Conservation (phyloP, 2,888 invertebrate species). For the Drosophila buzzatii region DNA sequence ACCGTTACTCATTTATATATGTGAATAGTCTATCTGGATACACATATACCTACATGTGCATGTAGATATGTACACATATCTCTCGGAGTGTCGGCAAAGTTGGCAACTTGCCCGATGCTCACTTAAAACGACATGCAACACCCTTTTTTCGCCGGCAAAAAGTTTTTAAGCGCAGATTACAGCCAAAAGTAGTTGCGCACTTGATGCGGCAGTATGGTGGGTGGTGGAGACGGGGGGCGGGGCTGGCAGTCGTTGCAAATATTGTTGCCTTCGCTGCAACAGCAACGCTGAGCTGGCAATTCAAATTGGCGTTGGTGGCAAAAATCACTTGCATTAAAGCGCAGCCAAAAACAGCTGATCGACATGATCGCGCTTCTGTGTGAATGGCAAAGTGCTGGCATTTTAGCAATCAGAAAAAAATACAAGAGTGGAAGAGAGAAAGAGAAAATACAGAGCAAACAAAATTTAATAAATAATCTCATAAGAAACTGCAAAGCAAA, state of each 20-base stretch:
- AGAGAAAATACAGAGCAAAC: too few relatives aligned
- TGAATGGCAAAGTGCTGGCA: slow-evolving; percentile 4
- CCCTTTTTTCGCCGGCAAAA: neutral
- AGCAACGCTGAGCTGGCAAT: slow-evolving; percentile 13
- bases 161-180: slow-evolving; percentile 53
- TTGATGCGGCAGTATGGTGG: slow-evolving; percentile 9
- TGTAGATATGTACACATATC: neutral
- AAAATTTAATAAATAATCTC: too few relatives aligned
- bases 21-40: neutral
- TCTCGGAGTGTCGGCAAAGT: slow-evolving; percentile 29
- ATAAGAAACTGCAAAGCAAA: too few relatives aligned
- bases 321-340: neutral
- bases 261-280: slow-evolving; percentile 6
- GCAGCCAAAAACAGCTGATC: neutral
- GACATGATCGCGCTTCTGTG: neutral
- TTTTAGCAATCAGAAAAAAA: neutral
- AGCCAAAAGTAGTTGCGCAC: slow-evolving; percentile 44
- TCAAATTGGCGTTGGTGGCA: slow-evolving; percentile 1
- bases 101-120: slow-evolving; percentile 55
- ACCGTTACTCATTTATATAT: slow-evolving; percentile 45
- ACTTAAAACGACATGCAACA: slow-evolving; percentile 42
- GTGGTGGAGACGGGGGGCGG: neutral
- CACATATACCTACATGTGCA: neutral
- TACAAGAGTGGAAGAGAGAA: too few relatives aligned
- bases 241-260: neutral